These are phyloP conservation scores for Acanthopleura granulata DNA, from an alignment of 2,888 invertebrate species.

Conservation along the genomic window DNA sequence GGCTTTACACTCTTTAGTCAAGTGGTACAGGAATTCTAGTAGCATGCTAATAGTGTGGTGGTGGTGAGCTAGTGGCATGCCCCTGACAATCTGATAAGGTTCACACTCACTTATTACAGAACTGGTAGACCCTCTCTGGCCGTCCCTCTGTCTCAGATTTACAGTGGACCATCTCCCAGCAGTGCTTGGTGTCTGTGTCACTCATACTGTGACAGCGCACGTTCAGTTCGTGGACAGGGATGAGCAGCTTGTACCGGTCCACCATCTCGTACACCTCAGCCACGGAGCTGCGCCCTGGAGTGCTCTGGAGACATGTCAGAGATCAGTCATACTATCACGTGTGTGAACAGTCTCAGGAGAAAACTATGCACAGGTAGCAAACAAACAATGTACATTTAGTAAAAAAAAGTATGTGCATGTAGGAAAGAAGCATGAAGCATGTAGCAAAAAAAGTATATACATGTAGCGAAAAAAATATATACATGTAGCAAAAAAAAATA, in stretches of 20 bases:
- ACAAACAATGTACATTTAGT: no score
- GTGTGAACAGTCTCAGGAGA: no score
- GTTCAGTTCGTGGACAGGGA: constrained; percentile 97
- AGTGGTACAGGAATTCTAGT: neutral
- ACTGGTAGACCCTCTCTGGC: constrained; percentile 95
- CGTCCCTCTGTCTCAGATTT: constrained; percentile 93
- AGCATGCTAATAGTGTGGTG: neutral
- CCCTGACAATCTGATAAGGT: neutral
- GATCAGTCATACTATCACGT: no score
- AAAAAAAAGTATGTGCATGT: no score
- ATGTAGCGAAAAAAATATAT: no score
- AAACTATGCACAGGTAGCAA: no score
- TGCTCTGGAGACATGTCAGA: neutral
- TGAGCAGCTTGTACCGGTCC: constrained; percentile 95
- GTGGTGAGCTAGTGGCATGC: neutral
- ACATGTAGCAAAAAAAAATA: no score
- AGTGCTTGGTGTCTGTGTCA: constrained; percentile 88
- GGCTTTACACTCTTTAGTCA: no score
- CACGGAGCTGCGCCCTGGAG: neutral
- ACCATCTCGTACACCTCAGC: constrained; percentile 65
- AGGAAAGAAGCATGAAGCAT: no score
- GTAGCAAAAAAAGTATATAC: no score
- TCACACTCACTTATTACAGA: constrained; percentile 91
- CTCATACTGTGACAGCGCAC: constrained; percentile 94
- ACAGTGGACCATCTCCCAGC: constrained; percentile 97